Base-by-base conservation (phyloP, 1,140 invertebrate genomes). In the Drosophila kanapiae region DNA sequence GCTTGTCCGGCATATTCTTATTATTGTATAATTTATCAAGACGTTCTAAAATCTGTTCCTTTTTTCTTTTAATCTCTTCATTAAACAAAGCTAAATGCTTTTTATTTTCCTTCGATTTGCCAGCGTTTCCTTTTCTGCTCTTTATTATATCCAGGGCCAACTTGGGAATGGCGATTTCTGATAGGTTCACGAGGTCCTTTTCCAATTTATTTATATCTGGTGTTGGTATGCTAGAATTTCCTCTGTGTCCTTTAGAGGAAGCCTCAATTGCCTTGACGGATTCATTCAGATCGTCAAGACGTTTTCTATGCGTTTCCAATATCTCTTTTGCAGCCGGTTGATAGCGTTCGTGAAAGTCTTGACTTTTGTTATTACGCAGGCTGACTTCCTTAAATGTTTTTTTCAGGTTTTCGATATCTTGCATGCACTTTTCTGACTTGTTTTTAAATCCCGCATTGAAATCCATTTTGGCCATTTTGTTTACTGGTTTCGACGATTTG, bases 181-280 rank as follows among this genome's bases (percentile, higher is more conserved):
- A 18, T 1, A 51, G 49, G 29, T 18, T 16, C 8, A 16, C n/a
- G 10, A 51, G 9, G n/a, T 51, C n/a, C 49, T 33, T 18, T 51
- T 51, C 29, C n/a, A 51, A 33, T 33, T 18, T 33, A 33, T 51
- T 33, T 13, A 51, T 33, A 51, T 33, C 49, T 51, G n/a, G n/a
- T 7, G 31, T 51, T 33, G 4, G 7, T n/a, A n/a, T n/a, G n/a
- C 0, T 18, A n/a, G n/a, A n/a, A n/a, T n/a, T n/a, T n/a, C n/a
- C n/a, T n/a, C n/a, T n/a, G n/a, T n/a, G n/a, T 7, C 13, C 6
- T 2, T 14, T 14, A 9, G 27, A 9, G 0, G n/a, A 51, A 18
- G 3, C 10, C 6, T 18, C n/a, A 7, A 16, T 18, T 7, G 10
- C 6, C 1, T 51, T 51, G n/a, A 51, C 16, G 0, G 49, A 51